phyloP scores from a whole-genome alignment of 2,888 invertebrate species.

The Eupithecia dodoneata region DNA sequence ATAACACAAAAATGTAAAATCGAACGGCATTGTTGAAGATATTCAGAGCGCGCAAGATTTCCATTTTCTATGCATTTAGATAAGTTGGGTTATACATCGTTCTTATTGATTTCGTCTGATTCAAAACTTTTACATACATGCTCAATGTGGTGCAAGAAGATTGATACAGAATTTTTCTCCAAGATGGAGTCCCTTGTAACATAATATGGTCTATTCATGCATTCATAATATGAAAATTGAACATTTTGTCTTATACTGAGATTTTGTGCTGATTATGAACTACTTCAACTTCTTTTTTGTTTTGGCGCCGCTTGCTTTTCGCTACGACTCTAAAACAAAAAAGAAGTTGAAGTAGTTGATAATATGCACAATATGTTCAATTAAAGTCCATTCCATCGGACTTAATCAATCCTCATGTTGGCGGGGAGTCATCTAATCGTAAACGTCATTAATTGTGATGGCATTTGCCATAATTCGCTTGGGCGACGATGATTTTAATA shows the following conservation, averaged over 20 bases:
- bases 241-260: too few relatives aligned
- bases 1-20: conserved; percentile 22
- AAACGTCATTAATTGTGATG: too few relatives aligned
- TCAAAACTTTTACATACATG: neutral
- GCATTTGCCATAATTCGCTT: neutral
- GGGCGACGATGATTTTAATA: neutral
- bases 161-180: neutral
- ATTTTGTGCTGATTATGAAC: too few relatives aligned
- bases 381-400: neutral
- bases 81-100: conserved; percentile 38
- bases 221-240: too few relatives aligned
- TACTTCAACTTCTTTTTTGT: too few relatives aligned
- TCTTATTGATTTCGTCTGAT: conserved; percentile 34
- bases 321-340: too few relatives aligned
- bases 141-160: conserved; percentile 1
- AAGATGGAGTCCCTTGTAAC: neutral
- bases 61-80: conserved; percentile 48
- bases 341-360: too few relatives aligned
- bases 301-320: too few relatives aligned
- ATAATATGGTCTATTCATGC: too few relatives aligned
- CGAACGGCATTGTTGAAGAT: conserved; percentile 26
- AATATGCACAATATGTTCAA: too few relatives aligned
- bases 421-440: neutral
- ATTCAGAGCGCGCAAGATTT: conserved; percentile 40
- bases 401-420: neutral